A percentile compares a stretch with the other conserved stretches of the same genome.
Conservation (phyloP, 2,888 invertebrate species). For the Trypoxylon attenuatum region DNA sequence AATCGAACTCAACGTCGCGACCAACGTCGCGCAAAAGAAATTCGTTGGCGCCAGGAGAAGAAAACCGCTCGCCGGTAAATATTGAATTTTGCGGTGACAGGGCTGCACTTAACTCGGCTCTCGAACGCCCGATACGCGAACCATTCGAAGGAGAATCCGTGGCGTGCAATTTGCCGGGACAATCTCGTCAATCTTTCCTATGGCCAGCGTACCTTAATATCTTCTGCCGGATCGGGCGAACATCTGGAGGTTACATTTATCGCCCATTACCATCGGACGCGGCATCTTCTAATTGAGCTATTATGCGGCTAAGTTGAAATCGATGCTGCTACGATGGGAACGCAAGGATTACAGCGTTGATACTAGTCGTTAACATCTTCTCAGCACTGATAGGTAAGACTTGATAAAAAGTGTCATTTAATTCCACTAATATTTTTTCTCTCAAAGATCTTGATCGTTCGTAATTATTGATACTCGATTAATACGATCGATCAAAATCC, state of each 20-base stretch:
- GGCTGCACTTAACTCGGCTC: slow-evolving; percentile 19
- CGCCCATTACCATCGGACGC: slow-evolving; percentile 4
- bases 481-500: too few species aligned
- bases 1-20: too few species aligned
- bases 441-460: too few species aligned
- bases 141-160: slow-evolving; percentile 20
- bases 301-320: background rate
- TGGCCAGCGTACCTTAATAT: slow-evolving; percentile 3
- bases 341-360: background rate
- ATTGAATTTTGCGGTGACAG: slow-evolving; percentile 48
- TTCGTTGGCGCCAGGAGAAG: slow-evolving; percentile 43
- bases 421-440: too few species aligned
- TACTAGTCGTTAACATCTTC: background rate
- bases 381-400: background rate
- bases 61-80: slow-evolving; percentile 37
- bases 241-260: background rate
- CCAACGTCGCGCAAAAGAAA: too few species aligned
- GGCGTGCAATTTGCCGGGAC: slow-evolving; percentile 33
- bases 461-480: too few species aligned
- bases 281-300: background rate
- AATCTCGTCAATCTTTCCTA: slow-evolving; percentile 12
- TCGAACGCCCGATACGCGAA: slow-evolving; percentile 7
- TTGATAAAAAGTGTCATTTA: too few species aligned
- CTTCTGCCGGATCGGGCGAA: background rate
- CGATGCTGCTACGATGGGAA: background rate